Evolutionary conservation across 2,113 vertebrate genomes (phyloP), one percentile per base, ranked within the genome.

Genomic region (Silurus asotus): DNA sequence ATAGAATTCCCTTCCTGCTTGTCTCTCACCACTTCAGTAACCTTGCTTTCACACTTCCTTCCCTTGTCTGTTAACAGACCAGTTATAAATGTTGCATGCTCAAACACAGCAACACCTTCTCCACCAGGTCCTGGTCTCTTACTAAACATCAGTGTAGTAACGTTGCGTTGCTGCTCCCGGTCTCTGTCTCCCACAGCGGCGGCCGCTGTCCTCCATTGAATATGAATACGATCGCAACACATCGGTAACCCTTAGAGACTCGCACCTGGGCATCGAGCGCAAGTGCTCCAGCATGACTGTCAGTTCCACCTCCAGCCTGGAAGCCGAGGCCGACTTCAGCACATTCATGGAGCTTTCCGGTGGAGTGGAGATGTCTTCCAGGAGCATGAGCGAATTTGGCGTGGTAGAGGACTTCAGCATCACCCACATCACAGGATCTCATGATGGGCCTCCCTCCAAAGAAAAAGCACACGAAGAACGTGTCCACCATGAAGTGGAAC

Each of bases 271-370:
- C 91, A 98, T 98, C 0, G 98, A 99, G 89, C 96, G 97, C 84
- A 99, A 98, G 92, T 98, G 96, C 93, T 98, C 97, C 92, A 98
- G 96, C 94, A 98, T 98, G 94, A 98, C 97, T 0, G 97, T 98
- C 93, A 99, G 97, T 93, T 98, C 97, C 70, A 98, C 98, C 0
- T 99, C 97, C 90, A 98, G 97, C 92, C 94, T 98, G 85, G 97
- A 99, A 89, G 97, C 97, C 0, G 97, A 99, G 92, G 97, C 97
- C 67, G 97, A 99, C 94, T 98, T 99, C 94, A 97, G 97, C 0
- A 94, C 97, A 83, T 94, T 98, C 0, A 96, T 96, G 0, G 97
- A 99, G 92, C 97, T 96, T 90, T 96, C 97, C 0, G 92, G 95
- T 0, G 96, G 96, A 58, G 89, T 93, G 45, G 97, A 98, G 89